Evolutionary conservation across 2,113 vertebrate species (phyloP).

Genomic region (Sinosuthora webbiana): DNA sequence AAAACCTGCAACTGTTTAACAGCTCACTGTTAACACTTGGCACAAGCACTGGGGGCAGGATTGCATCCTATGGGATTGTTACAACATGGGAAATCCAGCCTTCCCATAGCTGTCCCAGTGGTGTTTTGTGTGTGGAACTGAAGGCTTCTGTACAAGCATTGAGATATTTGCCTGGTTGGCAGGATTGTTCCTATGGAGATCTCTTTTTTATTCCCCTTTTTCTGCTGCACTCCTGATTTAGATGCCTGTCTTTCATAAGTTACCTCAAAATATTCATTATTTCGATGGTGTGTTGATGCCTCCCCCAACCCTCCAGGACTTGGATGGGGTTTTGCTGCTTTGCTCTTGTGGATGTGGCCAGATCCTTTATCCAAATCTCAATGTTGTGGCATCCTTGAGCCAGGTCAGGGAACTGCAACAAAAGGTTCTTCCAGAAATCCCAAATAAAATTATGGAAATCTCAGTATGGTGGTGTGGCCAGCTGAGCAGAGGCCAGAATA

Average conservation of each 20-base stretch:
- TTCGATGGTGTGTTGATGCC: neutral
- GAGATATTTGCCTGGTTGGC: neutral
- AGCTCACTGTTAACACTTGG: neutral
- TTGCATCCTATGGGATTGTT: neutral
- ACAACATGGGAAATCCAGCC: neutral
- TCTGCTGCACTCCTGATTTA: neutral
- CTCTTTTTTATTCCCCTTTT: neutral
- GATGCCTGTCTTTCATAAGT: neutral
- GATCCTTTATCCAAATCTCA: neutral
- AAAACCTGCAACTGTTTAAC: conserved; percentile 9
- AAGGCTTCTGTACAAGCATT: neutral
- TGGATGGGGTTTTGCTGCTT: neutral
- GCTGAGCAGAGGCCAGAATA: neutral
- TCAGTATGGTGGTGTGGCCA: neutral
- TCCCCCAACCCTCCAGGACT: neutral
- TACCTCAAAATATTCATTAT: neutral
- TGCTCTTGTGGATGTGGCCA: neutral
- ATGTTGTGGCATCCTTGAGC: neutral
- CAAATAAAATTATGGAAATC: neutral
- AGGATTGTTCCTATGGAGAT: neutral
- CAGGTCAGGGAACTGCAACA: neutral
- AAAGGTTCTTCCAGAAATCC: neutral
- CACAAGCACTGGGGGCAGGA: neutral
- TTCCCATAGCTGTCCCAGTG: neutral
- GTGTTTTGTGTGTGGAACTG: neutral